Conservation (phyloP, 2,797 vertebrate genomes). For the Clangula hyemalis region DNA sequence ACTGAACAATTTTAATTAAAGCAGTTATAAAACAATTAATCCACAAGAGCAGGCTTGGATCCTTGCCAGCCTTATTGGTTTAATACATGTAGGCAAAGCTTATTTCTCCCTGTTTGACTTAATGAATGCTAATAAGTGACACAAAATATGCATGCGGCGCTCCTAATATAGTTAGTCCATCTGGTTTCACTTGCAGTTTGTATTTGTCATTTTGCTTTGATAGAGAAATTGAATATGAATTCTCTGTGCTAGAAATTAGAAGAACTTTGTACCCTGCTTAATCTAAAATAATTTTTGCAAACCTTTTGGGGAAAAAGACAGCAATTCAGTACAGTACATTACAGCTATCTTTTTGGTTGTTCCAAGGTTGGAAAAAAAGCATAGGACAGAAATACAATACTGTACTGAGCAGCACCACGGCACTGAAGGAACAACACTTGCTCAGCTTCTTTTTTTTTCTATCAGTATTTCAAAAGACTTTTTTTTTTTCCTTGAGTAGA, state of each 20-base stretch:
- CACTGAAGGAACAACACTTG: not conserved
- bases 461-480: not conserved
- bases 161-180: slow-evolving; percentile 82
- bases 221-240: slow-evolving; percentile 76
- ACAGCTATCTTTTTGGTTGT: not conserved
- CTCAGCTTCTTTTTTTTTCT: not conserved
- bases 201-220: slow-evolving; percentile 81
- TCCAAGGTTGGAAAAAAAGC: slow-evolving; percentile 5
- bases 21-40: slow-evolving; percentile 87
- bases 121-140: slow-evolving; percentile 86
- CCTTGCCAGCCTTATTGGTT: slow-evolving; percentile 82
- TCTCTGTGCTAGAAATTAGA: slow-evolving; percentile 66
- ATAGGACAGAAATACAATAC: not conserved
- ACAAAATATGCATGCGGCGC: slow-evolving; percentile 79
- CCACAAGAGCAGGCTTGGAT: slow-evolving; percentile 79
- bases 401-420: not conserved
- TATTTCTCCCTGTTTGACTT: slow-evolving; percentile 79
- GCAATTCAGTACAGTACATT: not conserved
- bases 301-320: slow-evolving; percentile 49
- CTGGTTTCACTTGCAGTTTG: slow-evolving; percentile 79
- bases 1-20: slow-evolving; percentile 86
- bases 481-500: slow-evolving; percentile 41
- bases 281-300: slow-evolving; percentile 70
- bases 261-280: slow-evolving; percentile 66
- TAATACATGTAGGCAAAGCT: slow-evolving; percentile 82